Percentiles rank a stretch among this genome's conserved stretches.
Evolutionary conservation across 1,140 invertebrate species (phyloP).

Genomic region (Saxidomus purpurata): DNA sequence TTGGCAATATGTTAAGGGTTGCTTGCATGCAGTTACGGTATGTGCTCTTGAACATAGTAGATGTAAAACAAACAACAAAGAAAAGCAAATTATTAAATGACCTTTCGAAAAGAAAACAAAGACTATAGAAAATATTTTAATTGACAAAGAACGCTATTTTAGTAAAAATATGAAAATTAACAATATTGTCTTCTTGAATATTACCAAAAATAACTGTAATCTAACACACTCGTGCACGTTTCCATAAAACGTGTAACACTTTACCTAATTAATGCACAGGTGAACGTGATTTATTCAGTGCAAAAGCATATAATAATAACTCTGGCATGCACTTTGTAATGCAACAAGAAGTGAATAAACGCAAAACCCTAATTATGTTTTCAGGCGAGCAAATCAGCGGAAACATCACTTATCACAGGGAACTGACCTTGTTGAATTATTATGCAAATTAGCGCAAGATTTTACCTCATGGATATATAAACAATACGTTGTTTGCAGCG

Average conservation of each 20-base stretch:
- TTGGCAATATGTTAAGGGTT: not conserved
- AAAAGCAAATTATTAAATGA: no score
- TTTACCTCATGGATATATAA: conserved; percentile 41
- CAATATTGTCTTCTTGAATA: no score
- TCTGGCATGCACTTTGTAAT: not conserved
- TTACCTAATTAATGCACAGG: conserved; percentile 15
- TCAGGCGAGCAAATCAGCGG: conserved; percentile 11
- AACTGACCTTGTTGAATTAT: conserved; percentile 30
- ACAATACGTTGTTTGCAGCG: conserved; percentile 24
- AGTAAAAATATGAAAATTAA: no score
- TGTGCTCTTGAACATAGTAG: not conserved
- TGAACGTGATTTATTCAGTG: not conserved
- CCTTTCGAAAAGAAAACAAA: no score
- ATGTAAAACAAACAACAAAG: no score
- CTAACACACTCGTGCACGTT: no score
- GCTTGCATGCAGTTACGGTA: not conserved
- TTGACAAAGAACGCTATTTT: no score
- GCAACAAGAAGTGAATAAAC: not conserved
- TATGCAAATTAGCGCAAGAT: conserved; percentile 12
- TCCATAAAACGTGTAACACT: not conserved
- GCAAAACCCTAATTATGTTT: conserved; percentile 2
- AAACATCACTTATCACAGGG: conserved; percentile 32
- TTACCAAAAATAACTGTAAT: no score
- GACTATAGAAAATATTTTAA: no score
- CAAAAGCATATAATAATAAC: not conserved